Percentiles rank a stretch among this genome's conserved stretches.
These are phyloP conservation scores for Eospalax fontanierii DNA, from an alignment of 2,797 vertebrate genomes.

Conservation along the genomic window DNA sequence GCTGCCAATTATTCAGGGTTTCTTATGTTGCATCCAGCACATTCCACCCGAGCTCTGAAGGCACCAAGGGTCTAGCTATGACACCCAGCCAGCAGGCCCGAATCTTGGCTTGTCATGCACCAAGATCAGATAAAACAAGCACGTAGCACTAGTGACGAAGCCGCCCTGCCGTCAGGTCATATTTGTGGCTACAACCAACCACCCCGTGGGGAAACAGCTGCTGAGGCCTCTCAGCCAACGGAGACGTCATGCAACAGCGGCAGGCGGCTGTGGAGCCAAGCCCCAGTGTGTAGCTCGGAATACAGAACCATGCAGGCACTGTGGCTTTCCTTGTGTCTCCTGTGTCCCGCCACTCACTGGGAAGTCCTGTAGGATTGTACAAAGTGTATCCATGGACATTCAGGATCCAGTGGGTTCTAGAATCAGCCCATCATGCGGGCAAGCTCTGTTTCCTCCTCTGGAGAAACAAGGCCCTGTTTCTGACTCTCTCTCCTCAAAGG, in stretches of 20 bases:
- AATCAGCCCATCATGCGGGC: fast-evolving
- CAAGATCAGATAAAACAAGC: neutral
- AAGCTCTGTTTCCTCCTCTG: neutral
- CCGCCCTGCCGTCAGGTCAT: fast-evolving
- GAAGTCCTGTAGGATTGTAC: fast-evolving
- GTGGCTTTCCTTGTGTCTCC: neutral
- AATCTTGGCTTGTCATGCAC: fast-evolving
- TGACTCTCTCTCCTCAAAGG: fast-evolving
- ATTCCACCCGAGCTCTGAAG: neutral
- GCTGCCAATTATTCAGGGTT: slow-evolving; percentile 17
- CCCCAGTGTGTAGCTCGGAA: fast-evolving
- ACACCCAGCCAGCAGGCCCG: fast-evolving
- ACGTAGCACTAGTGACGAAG: fast-evolving
- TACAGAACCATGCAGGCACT: fast-evolving
- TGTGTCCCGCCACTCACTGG: neutral
- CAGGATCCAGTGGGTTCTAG: neutral
- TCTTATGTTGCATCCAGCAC: slow-evolving; percentile 3
- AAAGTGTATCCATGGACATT: fast-evolving
- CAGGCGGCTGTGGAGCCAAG: fast-evolving
- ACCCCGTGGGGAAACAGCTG: neutral
- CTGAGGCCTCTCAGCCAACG: neutral
- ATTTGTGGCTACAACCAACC: neutral
- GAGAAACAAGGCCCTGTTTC: neutral
- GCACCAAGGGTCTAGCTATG: neutral
- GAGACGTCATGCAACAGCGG: fast-evolving